These are phyloP conservation scores for Papilio polytes DNA, from an alignment of 1,140 invertebrate genomes.

Conservation along the genomic window DNA sequence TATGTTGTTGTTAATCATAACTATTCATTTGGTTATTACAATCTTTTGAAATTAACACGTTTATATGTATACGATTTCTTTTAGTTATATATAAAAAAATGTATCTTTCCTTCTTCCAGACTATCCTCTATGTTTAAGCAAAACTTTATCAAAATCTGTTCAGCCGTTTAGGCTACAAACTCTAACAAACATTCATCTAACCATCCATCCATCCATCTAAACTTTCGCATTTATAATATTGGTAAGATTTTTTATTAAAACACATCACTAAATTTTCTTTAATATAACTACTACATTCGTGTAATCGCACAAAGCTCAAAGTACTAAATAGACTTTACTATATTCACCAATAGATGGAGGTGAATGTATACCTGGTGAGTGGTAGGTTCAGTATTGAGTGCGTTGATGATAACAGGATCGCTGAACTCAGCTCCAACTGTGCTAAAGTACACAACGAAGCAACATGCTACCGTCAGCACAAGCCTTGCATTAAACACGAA, in stretches of 20 bases:
- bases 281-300: not conserved
- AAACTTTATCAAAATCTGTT: too few species aligned
- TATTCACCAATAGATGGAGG: not conserved
- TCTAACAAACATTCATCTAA: too few species aligned
- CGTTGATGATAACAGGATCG: slow-evolving; percentile 9
- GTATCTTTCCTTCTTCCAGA: too few species aligned
- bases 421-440: slow-evolving; percentile 2
- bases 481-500: not conserved
- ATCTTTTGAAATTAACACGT: not conserved
- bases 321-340: not conserved
- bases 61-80: not conserved
- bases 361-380: not conserved
- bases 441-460: not conserved
- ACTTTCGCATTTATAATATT: not conserved
- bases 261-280: not conserved
- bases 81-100: too few species aligned
- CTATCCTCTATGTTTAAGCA: too few species aligned
- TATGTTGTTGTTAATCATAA: not conserved
- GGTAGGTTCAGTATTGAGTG: not conserved
- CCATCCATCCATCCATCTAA: too few species aligned
- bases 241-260: too few species aligned
- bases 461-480: not conserved
- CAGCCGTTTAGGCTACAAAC: too few species aligned
- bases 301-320: not conserved
- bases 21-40: not conserved